These are phyloP conservation scores for Chunga burmeisteri DNA, from an alignment of 2,113 vertebrate genomes.

Conservation along the genomic window DNA sequence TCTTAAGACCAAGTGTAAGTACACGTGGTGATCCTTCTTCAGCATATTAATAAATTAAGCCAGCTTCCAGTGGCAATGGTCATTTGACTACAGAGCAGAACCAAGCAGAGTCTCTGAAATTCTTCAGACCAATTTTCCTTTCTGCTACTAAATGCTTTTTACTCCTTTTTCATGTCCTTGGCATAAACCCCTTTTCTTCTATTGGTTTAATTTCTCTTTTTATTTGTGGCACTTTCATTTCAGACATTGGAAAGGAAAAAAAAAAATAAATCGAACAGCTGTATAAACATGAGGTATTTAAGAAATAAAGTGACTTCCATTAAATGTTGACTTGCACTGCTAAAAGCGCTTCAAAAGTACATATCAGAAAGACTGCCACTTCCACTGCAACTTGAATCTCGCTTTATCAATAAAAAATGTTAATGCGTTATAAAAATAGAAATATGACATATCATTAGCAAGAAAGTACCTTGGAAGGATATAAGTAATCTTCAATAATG, in stretches of 20 bases:
- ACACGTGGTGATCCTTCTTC: not conserved
- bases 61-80: not conserved
- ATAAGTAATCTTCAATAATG: not conserved
- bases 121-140: not conserved
- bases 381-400: not conserved
- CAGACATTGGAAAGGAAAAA: slow-evolving; percentile 5
- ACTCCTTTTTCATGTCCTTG: not conserved
- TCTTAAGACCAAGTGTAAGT: not conserved
- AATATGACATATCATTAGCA: not conserved
- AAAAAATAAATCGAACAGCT: slow-evolving; percentile 28
- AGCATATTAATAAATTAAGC: not conserved
- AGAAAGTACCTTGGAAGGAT: not conserved
- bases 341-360: not conserved
- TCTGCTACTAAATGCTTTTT: not conserved
- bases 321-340: not conserved
- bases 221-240: slow-evolving; percentile 26
- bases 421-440: not conserved
- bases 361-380: not conserved
- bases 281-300: slow-evolving; percentile 42
- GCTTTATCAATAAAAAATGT: slow-evolving; percentile 4
- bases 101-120: not conserved
- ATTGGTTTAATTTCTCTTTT: slow-evolving; percentile 26
- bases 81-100: not conserved
- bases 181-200: not conserved
- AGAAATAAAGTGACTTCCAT: slow-evolving; percentile 38